A percentile compares a stretch with the other conserved stretches of the same genome.
These are phyloP conservation scores for Megalopta genalis DNA, from an alignment of 1,140 invertebrate genomes.

Conservation along the genomic window DNA sequence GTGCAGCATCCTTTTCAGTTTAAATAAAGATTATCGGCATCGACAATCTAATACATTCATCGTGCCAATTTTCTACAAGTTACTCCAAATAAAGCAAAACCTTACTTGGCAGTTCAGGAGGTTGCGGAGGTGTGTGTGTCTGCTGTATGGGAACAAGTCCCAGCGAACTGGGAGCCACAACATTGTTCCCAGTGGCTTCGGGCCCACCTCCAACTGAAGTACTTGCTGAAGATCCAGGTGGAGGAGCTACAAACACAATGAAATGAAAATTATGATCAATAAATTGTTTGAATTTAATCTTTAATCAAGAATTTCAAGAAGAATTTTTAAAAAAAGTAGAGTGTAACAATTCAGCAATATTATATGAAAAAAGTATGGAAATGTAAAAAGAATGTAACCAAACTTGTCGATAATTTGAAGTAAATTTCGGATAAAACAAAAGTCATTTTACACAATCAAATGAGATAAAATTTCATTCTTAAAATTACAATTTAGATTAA, in stretches of 20 bases:
- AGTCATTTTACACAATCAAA: too few relatives aligned
- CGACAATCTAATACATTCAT: neutral
- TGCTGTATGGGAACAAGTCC: constrained; percentile 78
- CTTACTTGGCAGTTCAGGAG: constrained; percentile 79
- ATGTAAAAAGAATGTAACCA: too few relatives aligned
- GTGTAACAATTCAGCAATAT: neutral
- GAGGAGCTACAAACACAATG: constrained; percentile 69
- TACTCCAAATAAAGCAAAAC: neutral
- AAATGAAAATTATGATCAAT: neutral
- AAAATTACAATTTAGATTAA: too few relatives aligned
- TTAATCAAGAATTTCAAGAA: neutral
- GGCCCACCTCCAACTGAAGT: constrained; percentile 75
- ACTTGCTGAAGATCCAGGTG: constrained; percentile 79
- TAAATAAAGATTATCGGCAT: too few relatives aligned
- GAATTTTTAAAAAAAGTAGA: too few relatives aligned
- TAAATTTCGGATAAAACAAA: too few relatives aligned
- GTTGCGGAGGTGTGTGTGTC: constrained; percentile 80
- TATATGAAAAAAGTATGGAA: too few relatives aligned
- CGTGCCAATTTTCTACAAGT: too few relatives aligned
- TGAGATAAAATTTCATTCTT: too few relatives aligned
- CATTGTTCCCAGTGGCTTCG: constrained; percentile 76
- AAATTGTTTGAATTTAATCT: neutral
- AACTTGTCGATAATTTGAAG: too few relatives aligned
- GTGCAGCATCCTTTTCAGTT: too few relatives aligned
- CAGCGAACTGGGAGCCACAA: constrained; percentile 74